Conservation (phyloP, 1,140 invertebrate species). For the Agrypnia vestita region DNA sequence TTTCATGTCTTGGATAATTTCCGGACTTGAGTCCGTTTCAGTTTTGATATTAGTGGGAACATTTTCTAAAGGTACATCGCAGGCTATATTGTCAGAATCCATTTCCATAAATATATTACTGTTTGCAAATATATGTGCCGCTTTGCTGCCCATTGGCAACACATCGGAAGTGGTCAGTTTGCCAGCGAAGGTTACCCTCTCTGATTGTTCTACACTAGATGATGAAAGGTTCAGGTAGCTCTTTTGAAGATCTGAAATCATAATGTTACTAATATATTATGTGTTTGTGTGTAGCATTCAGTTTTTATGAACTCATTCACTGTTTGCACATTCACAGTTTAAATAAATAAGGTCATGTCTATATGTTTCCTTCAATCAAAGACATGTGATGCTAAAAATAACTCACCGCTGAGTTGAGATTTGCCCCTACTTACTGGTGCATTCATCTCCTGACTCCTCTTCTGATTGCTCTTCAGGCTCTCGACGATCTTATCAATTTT, state of each 20-base stretch:
- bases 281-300: neutral
- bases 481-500: slow-evolving; percentile 60
- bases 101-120: slow-evolving; percentile 61
- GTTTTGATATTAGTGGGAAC: slow-evolving; percentile 51
- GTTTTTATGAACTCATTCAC: neutral
- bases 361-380: no score
- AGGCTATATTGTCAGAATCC: slow-evolving; percentile 45
- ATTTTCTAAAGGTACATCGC: slow-evolving; percentile 60
- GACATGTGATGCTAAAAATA: neutral
- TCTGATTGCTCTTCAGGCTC: slow-evolving; percentile 58
- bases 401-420: slow-evolving; percentile 42
- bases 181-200: slow-evolving; percentile 26
- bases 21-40: slow-evolving; percentile 53
- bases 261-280: neutral
- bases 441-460: slow-evolving; percentile 48
- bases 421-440: slow-evolving; percentile 31
- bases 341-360: no score
- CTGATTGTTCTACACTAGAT: slow-evolving; percentile 17
- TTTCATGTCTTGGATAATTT: slow-evolving; percentile 55
- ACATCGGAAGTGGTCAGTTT: slow-evolving; percentile 23
- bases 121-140: slow-evolving; percentile 55
- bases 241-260: slow-evolving; percentile 54
- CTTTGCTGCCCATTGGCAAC: slow-evolving; percentile 44
- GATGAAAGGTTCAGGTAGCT: slow-evolving; percentile 47
- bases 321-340: no score